Evolutionary conservation across 2,888 invertebrate species (phyloP), one percentile per base, ranked within the genome.

Genomic region (Elegia similella): DNA sequence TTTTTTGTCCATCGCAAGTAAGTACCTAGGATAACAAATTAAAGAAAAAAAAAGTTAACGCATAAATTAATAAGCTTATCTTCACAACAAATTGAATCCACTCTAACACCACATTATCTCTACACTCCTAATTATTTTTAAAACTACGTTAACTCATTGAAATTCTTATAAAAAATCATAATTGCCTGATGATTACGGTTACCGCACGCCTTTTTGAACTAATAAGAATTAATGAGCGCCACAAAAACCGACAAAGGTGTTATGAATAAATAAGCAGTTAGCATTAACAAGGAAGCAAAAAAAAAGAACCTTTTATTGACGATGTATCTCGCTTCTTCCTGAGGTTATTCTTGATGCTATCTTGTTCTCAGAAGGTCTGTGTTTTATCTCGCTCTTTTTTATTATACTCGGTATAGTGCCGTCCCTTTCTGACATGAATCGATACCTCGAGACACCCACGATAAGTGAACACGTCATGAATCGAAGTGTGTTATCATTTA

Each of bases 181-280:
- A 71, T 69, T 64, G 67, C 62, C 59, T 60, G 52, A 62, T 58
- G 42, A 63, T 68, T 66, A 69, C 58, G 59, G 62, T 70, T 67
- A 64, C 66, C 67, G 69, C 69, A 72, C 71, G 72, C 71, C 67
- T 73, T 75, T 77, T 72, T 71, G 72, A 48, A 32, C 76, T 81
- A 83, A 86, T 84, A 80, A 78, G 63, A 73, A 70, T 78, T 84
- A 85, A 86, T 85, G 84, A 86, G 81, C 72, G 70, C 64, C 72
- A 80, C 77, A 82, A 78, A 78, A 78, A 78, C 86, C 86, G 83
- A 87, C 86, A 88, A 89, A 90, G 86, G 87, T 88, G 88, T 88
- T 86, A 86, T 86, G 85, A 88, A 88, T 88, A 87, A 84, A 84
- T 82, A 84, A 82, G 73, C 78, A 80, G 80, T 81, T 76, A 80